Evolutionary conservation across 2,797 vertebrate species (phyloP), one percentile per base, ranked within the genome.

Genomic region (Smutsia gigantea): DNA sequence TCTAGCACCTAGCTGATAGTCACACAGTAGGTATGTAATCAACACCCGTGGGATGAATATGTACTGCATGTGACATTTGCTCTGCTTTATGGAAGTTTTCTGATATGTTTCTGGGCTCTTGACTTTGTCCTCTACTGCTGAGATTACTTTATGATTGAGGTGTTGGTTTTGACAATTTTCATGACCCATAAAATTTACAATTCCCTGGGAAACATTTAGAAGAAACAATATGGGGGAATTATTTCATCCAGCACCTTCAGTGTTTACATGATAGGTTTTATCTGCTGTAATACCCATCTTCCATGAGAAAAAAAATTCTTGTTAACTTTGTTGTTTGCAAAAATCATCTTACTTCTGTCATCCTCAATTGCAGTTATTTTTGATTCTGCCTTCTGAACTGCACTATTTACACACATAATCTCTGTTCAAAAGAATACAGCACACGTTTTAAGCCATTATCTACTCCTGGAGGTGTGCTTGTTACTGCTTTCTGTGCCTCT

Each of bases 361-460:
- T 93, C n/a, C 37, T 87, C 57, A 87, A 18, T 83, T 82, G 79
- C 64, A 37, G 74, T 68, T 84, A 93, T 97, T 95, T 95, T 68
- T 95, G 74, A 74, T 75, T 74, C 59, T 95, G 49, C 37, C 69
- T 96, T 86, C 74, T 75, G 63, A 96, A 82, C 71, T 63, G 17
- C 53, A 69, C 46, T 87, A 83, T 96, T 97, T 96, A 96, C 19
- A 89, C 82, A 93, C n/a, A 79, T 95, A 93, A 96, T 96, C 94
- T 95, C 61, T 83, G 84, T 95, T 96, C 75, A 84, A 87, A 93
- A 71, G 29, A 89, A 81, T 61, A 64, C 9, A 96, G 71, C 74
- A 94, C 12, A 46, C 37, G 78, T 93, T 94, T 90, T 77, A 90
- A 95, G 66, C 49, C 75, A 77, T 96, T 97, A 95, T 93, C 89